Percentiles rank a stretch among this genome's conserved stretches.
phyloP scores from a whole-genome alignment of 1,140 invertebrate species.

The Chironomus tepperi region DNA sequence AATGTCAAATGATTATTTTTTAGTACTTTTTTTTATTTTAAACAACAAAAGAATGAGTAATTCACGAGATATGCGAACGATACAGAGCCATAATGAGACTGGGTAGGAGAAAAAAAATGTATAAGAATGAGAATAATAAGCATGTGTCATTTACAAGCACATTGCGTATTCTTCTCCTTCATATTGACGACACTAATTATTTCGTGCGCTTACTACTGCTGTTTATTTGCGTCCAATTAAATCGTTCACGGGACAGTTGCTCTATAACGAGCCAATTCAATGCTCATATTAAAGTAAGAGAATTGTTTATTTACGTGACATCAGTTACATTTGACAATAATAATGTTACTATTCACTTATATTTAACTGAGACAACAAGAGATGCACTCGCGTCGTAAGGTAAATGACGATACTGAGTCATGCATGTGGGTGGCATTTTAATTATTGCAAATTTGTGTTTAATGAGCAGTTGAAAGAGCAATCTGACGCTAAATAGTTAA shows the following conservation, averaged over 20 bases:
- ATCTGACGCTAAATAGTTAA: not conserved
- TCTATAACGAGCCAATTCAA: not conserved
- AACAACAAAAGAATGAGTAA: not conserved
- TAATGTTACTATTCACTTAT: no score
- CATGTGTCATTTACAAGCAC: not conserved
- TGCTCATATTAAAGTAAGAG: not conserved
- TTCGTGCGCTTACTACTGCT: not conserved
- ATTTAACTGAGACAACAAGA: no score
- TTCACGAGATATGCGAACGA: not conserved
- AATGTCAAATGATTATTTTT: no score
- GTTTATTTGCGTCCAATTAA: not conserved
- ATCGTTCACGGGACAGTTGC: not conserved
- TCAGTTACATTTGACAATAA: no score
- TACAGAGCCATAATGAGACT: not conserved
- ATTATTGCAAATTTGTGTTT: constrained; percentile 8
- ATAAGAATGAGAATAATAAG: not conserved
- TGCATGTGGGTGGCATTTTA: not conserved
- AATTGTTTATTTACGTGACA: constrained; percentile 4
- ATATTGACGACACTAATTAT: constrained; percentile 9
- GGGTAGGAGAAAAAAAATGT: not conserved
- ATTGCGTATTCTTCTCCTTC: not conserved
- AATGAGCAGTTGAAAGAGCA: constrained; percentile 10
- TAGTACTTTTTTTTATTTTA: no score
- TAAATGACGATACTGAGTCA: not conserved
- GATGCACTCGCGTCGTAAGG: no score